phyloP scores from a whole-genome alignment of 2,888 invertebrate genomes.

The Notodonta ziczac region DNA sequence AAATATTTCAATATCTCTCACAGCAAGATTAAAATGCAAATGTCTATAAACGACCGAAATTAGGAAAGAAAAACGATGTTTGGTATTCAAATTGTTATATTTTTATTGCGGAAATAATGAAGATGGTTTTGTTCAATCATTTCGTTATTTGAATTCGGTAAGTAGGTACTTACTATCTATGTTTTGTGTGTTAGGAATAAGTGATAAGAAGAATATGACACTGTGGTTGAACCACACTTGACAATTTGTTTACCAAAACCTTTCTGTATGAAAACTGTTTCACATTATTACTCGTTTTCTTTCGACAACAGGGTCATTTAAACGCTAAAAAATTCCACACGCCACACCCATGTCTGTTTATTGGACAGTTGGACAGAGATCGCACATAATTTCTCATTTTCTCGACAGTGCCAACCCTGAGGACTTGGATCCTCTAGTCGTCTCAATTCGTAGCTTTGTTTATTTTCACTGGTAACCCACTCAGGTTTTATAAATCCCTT shows the following conservation, averaged over 20 bases:
- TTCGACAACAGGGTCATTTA: slow-evolving; percentile 2
- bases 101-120: too few relatives aligned
- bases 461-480: slow-evolving; percentile 37
- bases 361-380: slow-evolving; percentile 12
- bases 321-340: neutral
- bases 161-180: too few relatives aligned
- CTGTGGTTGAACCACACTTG: too few relatives aligned
- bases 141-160: too few relatives aligned
- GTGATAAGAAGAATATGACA: too few relatives aligned
- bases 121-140: too few relatives aligned
- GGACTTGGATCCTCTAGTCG: slow-evolving; percentile 38
- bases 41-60: too few relatives aligned
- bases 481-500: slow-evolving; percentile 19
- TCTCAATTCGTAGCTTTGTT: slow-evolving; percentile 43
- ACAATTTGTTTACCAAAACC: too few relatives aligned
- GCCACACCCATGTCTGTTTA: slow-evolving; percentile 12
- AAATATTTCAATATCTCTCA: neutral
- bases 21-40: neutral
- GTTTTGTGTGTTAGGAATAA: too few relatives aligned
- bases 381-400: slow-evolving; percentile 27
- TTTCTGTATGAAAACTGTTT: neutral
- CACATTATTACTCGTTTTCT: neutral
- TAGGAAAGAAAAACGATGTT: too few relatives aligned
- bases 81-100: too few relatives aligned
- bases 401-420: slow-evolving; percentile 32